Conservation (phyloP, 2,113 vertebrate genomes). For the Cromileptes altivelis region DNA sequence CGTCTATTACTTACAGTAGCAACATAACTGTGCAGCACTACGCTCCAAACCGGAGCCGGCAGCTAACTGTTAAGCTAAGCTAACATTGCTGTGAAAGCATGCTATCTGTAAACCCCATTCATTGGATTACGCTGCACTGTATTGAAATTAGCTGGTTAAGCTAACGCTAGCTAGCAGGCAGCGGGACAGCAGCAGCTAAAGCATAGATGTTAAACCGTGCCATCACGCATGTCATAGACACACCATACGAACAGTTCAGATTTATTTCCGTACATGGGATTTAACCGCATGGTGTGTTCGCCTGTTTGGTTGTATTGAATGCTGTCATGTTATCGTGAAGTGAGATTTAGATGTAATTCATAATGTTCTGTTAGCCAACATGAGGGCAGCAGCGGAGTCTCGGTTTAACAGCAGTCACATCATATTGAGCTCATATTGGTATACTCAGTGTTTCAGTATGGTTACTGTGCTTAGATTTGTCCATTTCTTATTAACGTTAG, state of each 20-base stretch:
- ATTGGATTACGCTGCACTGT: conserved; percentile 52
- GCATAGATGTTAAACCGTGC: conserved; percentile 2
- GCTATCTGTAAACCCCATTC: conserved; percentile 74
- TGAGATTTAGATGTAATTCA: not conserved
- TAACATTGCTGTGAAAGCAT: conserved; percentile 46
- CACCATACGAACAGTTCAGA: not conserved
- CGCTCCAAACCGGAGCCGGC: conserved; percentile 28
- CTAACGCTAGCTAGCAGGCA: conserved; percentile 37
- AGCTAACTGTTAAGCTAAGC: conserved; percentile 54
- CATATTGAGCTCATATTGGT: too few species aligned
- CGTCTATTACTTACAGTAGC: rapidly evolving
- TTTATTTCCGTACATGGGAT: rapidly evolving
- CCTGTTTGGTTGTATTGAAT: not conserved
- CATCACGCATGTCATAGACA: not conserved
- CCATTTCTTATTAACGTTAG: not conserved
- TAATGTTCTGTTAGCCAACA: conserved; percentile 18
- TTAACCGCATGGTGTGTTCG: not conserved
- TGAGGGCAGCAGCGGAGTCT: not conserved
- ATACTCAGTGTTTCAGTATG: not conserved
- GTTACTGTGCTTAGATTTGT: rapidly evolving
- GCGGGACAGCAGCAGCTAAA: not conserved
- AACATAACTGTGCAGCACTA: not conserved
- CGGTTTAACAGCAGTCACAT: not conserved
- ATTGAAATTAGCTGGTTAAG: conserved; percentile 17
- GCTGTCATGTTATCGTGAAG: rapidly evolving